Evolutionary conservation across 2,888 invertebrate species (phyloP).

Genomic region (Scaptomyza tumidula): DNA sequence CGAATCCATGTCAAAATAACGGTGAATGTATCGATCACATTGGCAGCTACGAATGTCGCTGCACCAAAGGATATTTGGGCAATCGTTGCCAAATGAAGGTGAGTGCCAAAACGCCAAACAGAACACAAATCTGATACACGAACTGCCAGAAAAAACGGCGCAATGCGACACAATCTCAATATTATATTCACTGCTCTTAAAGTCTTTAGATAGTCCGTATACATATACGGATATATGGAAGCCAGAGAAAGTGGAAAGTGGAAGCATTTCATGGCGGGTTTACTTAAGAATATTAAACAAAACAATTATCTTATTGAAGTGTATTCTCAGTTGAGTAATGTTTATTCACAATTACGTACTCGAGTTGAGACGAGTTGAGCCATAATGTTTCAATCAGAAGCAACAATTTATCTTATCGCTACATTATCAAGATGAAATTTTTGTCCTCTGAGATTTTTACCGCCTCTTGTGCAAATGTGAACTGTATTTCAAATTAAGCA

Average conservation of each 20-base stretch:
- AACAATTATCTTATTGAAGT: conserved; percentile 1
- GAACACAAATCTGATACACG: conserved; percentile 10
- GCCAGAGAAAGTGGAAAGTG: not conserved
- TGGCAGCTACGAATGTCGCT: conserved; percentile 88
- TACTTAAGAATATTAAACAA: conserved; percentile 5
- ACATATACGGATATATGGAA: not conserved
- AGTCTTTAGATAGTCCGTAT: not conserved
- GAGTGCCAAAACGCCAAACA: conserved; percentile 55
- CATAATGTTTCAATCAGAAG: conserved; percentile 10
- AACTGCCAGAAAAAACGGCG: not conserved
- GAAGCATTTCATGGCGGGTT: not conserved
- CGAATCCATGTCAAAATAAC: conserved; percentile 90
- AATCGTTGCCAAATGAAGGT: conserved; percentile 90
- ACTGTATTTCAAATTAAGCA: conserved; percentile 3
- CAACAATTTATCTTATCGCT: conserved; percentile 17
- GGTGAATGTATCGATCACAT: conserved; percentile 91
- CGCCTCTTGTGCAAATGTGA: conserved; percentile 1
- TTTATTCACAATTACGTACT: not conserved
- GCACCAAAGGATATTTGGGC: conserved; percentile 89
- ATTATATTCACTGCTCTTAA: not conserved
- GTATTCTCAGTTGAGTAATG: not conserved
- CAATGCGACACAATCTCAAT: not conserved
- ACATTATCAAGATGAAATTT: conserved; percentile 10
- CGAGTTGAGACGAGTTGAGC: not conserved
- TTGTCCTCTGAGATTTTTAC: conserved; percentile 6